Evolutionary conservation across 2,888 invertebrate genomes (phyloP), one percentile per base, ranked within the genome.

Genomic region (Caenorhabditis panamensis): DNA sequence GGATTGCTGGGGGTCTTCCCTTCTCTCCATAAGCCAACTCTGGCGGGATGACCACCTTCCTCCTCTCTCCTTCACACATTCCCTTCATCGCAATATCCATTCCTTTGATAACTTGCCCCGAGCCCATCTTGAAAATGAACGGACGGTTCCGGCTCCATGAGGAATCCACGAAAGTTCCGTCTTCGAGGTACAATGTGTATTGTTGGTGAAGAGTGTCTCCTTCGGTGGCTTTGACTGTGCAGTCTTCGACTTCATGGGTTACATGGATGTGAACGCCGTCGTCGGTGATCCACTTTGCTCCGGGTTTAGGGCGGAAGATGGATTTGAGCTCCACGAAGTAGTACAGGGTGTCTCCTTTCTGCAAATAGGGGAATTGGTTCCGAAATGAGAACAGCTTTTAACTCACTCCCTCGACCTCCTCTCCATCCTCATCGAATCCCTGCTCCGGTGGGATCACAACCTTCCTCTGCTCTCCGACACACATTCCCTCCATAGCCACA

Each of bases 291-390:
- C 88, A 90, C 58, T 79, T 83, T 36, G 89, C 90, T 73, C 90
- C 90, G 6, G 90, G 88, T n/a, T 83, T 82, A 20, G 90, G 88
- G 1, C 90, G 88, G 85, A 90, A 90, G 59, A 90, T 87, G 56
- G 82, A 83, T 80, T 90, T 90, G 53, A 90, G 78, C 76, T 90
- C 90, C 59, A 90, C 90, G 83, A 90, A 90, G 54, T 90, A 90
- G 84, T 88, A 84, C 13, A 90, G 83, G 24, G 84, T 69, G n/a
- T 90, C 87, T 37, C 89, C 90, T 62, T 82, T 80, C 73, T 86
- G 41, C 47, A 82, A 66, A 2, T 5, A 31, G 0, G 26, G 2
- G 51, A 18, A 8, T 8, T 51, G 20, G 18, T 22, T 26, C 16
- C 37, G 28, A n/a, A 20, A 41, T n/a, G 20, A 36, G 9, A 58